Base-by-base conservation (phyloP, 2,113 vertebrate genomes). In the Pitta sordida region DNA sequence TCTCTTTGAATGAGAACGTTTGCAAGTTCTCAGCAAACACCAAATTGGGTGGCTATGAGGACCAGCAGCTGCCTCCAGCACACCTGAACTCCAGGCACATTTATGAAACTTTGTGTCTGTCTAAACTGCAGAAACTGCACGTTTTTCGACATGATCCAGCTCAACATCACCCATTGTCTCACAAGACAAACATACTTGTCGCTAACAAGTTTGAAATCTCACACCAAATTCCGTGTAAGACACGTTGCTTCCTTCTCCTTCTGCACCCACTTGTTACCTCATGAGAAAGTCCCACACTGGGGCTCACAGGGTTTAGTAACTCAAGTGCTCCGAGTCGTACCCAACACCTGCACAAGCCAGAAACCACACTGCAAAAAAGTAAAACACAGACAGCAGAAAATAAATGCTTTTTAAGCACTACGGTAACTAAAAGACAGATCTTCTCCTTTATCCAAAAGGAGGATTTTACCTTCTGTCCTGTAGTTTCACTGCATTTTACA, bases 11-110 rank as follows among this genome's bases (percentile, higher is more conserved):
- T 53, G 77, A 90, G 75, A 71, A 70, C 24, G 30, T 36, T 14
- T 36, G 71, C 67, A 59, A 52, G 56, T 88, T 88, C 83, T 77
- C 51, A 79, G 34, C 59, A 75, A 91, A 78, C 43, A 89, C 7
- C 41, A 73, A 29, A 49, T 7, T 23, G 11, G 43, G 46, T 4
- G 56, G 24, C 43, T 60, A 22, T 20, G 8, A 21, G 62, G 65
- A 87, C 63, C 43, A 90, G 75, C 60, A 93, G 65, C 56, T 91
- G 53, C 77, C 69, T 62, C 32, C 29, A 56, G 41, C 58, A 60
- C 52, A 91, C 74, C 74, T 89, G 32, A 90, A 56, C 27, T n/a
- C 20, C 27, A 44, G 23, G 8, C 26, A 51, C 39, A 29, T 34
- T 63, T 70, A 89, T 0, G 2, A 88, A 84, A 62, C 49, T 44